Evolutionary conservation across 2,888 invertebrate species (phyloP).

Genomic region (Drosophila recens): DNA sequence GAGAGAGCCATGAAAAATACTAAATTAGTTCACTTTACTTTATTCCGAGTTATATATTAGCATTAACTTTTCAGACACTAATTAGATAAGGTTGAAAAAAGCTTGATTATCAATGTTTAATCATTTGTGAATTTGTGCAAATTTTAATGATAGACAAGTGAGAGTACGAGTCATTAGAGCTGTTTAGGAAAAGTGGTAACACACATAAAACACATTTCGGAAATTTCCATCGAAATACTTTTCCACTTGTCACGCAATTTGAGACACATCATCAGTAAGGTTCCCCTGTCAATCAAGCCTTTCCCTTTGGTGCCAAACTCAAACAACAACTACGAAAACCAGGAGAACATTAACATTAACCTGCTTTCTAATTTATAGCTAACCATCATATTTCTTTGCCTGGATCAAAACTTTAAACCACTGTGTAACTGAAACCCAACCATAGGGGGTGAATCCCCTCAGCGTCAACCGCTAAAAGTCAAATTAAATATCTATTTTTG

Average conservation of each 20-base stretch:
- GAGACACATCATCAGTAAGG: constrained; percentile 27
- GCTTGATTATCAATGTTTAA: constrained; percentile 7
- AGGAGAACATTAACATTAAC: constrained; percentile 37
- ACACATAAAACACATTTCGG: constrained; percentile 13
- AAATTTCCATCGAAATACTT: constrained; percentile 38
- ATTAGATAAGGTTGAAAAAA: constrained; percentile 9
- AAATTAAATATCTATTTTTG: constrained; percentile 76
- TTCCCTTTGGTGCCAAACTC: constrained; percentile 5
- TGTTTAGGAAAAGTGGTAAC: constrained; percentile 15
- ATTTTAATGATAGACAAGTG: not conserved
- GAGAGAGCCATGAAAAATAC: too few relatives aligned
- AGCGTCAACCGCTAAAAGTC: constrained; percentile 61
- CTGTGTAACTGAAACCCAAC: constrained; percentile 39
- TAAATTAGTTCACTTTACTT: not conserved
- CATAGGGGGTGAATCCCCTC: constrained; percentile 23
- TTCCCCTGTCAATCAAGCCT: constrained; percentile 30
- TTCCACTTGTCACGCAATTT: constrained; percentile 53
- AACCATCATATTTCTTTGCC: constrained; percentile 52
- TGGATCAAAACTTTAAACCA: constrained; percentile 55
- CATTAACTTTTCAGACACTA: not conserved
- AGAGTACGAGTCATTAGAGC: constrained; percentile 3
- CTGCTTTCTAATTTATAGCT: constrained; percentile 52
- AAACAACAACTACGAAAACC: constrained; percentile 24
- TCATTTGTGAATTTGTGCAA: not conserved
- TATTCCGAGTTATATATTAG: not conserved